Evolutionary conservation across 2,888 invertebrate genomes (phyloP).

Genomic region (Vannuccia rotundouncinata): DNA sequence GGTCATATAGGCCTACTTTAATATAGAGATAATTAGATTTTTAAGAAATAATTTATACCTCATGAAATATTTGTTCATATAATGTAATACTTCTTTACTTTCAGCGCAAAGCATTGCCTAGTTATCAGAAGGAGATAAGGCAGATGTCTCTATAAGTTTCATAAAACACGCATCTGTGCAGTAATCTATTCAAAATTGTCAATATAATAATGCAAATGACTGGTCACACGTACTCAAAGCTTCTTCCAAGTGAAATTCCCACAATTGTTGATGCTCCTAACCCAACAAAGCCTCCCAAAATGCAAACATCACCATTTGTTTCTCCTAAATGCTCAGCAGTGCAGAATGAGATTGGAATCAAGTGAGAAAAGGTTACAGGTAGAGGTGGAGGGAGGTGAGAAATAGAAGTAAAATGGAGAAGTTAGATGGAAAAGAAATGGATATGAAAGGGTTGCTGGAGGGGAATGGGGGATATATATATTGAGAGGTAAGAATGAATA

Average conservation of each 20-base stretch:
- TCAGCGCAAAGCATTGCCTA: neutral
- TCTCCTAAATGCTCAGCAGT: slow-evolving; percentile 13
- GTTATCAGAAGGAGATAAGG: slow-evolving; percentile 14
- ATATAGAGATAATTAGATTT: neutral
- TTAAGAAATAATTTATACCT: neutral
- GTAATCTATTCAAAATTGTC: neutral
- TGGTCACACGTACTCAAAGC: neutral
- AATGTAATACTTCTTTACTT: slow-evolving; percentile 19
- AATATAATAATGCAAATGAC: slow-evolving; percentile 16
- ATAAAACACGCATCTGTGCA: no score
- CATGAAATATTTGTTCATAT: neutral
- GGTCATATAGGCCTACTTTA: no score
- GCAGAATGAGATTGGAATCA: slow-evolving; percentile 15
- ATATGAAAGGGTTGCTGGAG: no score
- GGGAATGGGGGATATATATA: no score
- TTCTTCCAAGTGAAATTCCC: slow-evolving; percentile 18
- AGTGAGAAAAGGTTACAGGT: neutral
- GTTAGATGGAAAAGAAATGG: neutral
- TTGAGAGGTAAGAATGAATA: no score
- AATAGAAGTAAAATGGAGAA: neutral
- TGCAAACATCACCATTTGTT: neutral
- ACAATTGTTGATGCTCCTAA: slow-evolving; percentile 2
- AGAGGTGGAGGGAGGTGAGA: neutral
- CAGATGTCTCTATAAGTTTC: slow-evolving; percentile 12
- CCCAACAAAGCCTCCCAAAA: neutral